phyloP scores from a whole-genome alignment of 30 jellyfish, hydroid and myxozoan species.

The Nemopilema nomurai region DNA sequence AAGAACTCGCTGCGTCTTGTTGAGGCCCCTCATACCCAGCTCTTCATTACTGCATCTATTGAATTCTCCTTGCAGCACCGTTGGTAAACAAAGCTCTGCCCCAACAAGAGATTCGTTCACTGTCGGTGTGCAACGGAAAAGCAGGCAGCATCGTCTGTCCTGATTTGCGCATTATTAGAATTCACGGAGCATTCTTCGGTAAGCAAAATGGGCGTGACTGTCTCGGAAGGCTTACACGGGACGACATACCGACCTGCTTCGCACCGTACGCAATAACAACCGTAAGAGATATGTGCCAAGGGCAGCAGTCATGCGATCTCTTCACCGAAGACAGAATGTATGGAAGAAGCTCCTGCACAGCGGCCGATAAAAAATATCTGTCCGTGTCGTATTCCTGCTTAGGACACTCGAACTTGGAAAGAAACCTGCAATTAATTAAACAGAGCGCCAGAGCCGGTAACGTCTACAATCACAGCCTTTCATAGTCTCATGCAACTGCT shows the following conservation, averaged over 20 bases:
- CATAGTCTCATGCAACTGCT: background rate
- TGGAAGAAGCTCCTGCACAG: conserved; percentile 83
- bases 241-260: conserved; percentile 87
- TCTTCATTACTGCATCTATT: background rate
- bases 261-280: conserved; percentile 83
- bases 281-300: conserved; percentile 82
- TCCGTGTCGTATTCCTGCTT: conserved; percentile 86
- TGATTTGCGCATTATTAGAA: conserved; percentile 59
- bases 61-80: conserved; percentile 50
- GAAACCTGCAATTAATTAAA: conserved; percentile 38
- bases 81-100: conserved; percentile 12
- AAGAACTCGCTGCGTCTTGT: too few relatives aligned
- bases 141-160: conserved; percentile 92
- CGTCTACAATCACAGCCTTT: background rate
- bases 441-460: conserved; percentile 62
- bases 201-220: conserved; percentile 86
- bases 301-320: conserved; percentile 98
- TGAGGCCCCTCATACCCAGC: too few relatives aligned
- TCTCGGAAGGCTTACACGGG: conserved; percentile 76
- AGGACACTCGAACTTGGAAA: conserved; percentile 69
- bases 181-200: conserved; percentile 93
- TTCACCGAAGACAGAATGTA: conserved; percentile 83
- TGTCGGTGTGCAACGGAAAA: conserved; percentile 79
- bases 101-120: conserved; percentile 50
- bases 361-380: conserved; percentile 61